These are phyloP conservation scores for Fregetta grallaria DNA, from an alignment of 2,113 vertebrate species.

Conservation along the genomic window DNA sequence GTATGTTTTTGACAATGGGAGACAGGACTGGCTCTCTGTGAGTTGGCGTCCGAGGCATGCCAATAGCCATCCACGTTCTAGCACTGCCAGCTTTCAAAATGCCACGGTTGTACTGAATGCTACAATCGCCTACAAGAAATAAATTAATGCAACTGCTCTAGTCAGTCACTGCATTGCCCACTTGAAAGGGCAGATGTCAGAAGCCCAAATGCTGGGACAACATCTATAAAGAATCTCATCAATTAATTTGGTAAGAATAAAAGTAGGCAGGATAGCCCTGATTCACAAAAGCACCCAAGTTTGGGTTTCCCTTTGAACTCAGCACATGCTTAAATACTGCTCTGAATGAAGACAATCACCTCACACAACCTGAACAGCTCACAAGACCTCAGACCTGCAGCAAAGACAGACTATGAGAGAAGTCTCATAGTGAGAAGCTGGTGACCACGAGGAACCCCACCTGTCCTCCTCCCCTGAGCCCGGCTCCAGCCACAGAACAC, in stretches of 20 bases:
- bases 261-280: not conserved
- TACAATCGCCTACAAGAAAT: not conserved
- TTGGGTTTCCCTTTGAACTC: not conserved
- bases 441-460: not conserved
- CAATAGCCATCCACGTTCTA: not conserved
- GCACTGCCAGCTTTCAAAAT: not conserved
- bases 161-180: not conserved
- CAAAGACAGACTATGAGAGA: not conserved
- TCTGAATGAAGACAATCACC: not conserved
- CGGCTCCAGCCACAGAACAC: not conserved
- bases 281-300: not conserved
- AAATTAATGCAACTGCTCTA: not conserved
- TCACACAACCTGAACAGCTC: not conserved
- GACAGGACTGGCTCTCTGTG: not conserved
- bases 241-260: not conserved
- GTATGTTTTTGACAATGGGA: slow-evolving; percentile 2
- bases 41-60: not conserved
- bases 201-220: not conserved
- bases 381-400: not conserved
- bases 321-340: not conserved
- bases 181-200: not conserved
- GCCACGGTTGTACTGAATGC: fast-evolving
- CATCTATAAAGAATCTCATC: not conserved
- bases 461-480: not conserved
- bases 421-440: not conserved